Evolutionary conservation across 2,113 vertebrate species (phyloP).

Genomic region (Lichenostomus cassidix): DNA sequence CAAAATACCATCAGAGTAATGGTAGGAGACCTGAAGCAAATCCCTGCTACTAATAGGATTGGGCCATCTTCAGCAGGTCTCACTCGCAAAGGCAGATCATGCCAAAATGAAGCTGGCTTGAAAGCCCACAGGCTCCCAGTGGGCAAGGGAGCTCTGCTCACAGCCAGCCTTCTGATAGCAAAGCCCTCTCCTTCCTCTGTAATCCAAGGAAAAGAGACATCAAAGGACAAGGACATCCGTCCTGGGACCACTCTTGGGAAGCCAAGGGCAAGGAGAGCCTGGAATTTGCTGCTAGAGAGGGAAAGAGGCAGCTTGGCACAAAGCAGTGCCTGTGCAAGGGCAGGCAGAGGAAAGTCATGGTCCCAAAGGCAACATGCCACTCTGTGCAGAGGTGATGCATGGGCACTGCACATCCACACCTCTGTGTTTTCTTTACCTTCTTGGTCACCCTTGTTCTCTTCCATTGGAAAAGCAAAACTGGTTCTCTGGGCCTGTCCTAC

Average conservation of each 20-base stretch:
- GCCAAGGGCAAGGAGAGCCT: background rate
- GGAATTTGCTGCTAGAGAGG: background rate
- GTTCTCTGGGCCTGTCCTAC: background rate
- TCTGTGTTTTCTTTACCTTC: background rate
- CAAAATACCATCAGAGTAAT: background rate
- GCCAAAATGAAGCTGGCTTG: background rate
- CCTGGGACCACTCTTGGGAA: background rate
- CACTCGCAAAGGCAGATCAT: background rate
- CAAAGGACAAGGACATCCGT: background rate
- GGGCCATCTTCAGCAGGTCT: conserved; percentile 2
- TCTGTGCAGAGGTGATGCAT: fast-evolving
- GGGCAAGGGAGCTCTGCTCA: background rate
- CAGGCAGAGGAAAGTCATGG: background rate
- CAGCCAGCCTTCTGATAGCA: background rate
- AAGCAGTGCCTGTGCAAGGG: background rate
- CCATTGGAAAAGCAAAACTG: background rate
- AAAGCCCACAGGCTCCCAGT: background rate
- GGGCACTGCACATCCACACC: background rate
- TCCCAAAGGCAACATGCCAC: background rate
- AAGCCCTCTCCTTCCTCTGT: background rate
- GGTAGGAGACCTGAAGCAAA: conserved; percentile 27
- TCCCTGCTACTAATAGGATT: conserved; percentile 46
- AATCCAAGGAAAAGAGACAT: background rate
- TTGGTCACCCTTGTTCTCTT: background rate
- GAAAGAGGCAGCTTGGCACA: background rate